Evolutionary conservation across 23 tunicate species (phyloP).

Genomic region (Aplidium turbinatum): DNA sequence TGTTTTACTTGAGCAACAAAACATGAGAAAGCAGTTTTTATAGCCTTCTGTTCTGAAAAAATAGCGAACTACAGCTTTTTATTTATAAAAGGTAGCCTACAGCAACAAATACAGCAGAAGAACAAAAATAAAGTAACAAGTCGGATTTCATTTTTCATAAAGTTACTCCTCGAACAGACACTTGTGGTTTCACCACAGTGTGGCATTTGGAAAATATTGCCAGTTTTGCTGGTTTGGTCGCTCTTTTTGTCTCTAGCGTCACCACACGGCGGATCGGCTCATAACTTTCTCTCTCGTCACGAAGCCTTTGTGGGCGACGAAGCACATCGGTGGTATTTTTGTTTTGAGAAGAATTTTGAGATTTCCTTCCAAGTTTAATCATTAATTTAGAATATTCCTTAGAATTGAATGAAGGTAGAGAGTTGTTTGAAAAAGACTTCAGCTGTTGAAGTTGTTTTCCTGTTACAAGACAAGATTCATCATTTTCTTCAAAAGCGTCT

Average conservation of each 20-base stretch:
- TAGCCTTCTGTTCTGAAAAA: too few species aligned
- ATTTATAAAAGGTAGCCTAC: too few species aligned
- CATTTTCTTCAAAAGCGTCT: background rate
- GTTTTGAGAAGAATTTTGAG: background rate
- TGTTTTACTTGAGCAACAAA: too few species aligned
- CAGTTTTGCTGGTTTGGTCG: too few species aligned
- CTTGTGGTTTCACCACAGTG: conserved; percentile 59
- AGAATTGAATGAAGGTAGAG: too few species aligned
- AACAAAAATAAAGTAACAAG: too few species aligned
- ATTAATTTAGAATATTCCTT: too few species aligned
- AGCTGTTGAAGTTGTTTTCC: conserved; percentile 31
- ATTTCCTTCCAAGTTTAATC: background rate
- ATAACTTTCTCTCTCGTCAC: conserved; percentile 47
- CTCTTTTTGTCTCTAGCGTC: too few species aligned
- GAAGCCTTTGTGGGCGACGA: conserved; percentile 55
- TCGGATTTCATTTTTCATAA: background rate
- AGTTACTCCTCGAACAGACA: conserved; percentile 33
- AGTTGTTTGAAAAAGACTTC: background rate
- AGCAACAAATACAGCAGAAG: too few species aligned
- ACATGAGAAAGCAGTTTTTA: too few species aligned
- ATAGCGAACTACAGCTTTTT: too few species aligned
- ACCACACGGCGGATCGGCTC: conserved; percentile 42
- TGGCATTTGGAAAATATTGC: conserved; percentile 68
- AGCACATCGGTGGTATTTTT: too few species aligned
- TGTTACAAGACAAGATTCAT: conserved; percentile 21